Conservation (phyloP, 1,140 invertebrate genomes). For the Antheraea pernyi region DNA sequence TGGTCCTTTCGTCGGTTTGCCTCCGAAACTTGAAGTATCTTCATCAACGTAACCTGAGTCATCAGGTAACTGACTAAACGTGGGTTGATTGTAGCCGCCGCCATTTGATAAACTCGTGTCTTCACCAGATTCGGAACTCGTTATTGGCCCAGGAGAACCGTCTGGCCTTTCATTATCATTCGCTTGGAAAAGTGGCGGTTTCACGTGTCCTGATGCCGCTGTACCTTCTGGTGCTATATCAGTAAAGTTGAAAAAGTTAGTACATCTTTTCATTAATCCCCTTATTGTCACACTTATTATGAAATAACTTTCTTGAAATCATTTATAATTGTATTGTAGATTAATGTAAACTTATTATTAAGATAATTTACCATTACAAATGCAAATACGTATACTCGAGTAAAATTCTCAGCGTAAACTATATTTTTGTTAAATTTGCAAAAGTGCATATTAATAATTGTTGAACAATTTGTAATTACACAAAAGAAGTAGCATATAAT, state of each 20-base stretch:
- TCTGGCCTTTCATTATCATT: slow-evolving; percentile 53
- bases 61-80: slow-evolving; percentile 39
- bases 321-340: no score
- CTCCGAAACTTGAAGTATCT: slow-evolving; percentile 50
- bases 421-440: no score
- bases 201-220: slow-evolving; percentile 77
- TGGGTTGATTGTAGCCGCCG: slow-evolving; percentile 37
- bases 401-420: no score
- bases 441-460: no score
- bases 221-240: slow-evolving; percentile 73
- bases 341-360: no score
- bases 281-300: no score
- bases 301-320: no score
- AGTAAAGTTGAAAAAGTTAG: background rate
- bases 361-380: no score
- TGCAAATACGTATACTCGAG: no score
- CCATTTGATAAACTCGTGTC: slow-evolving; percentile 8
- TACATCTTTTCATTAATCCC: background rate
- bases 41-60: slow-evolving; percentile 51
- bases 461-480: no score
- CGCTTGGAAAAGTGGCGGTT: slow-evolving; percentile 61
- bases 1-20: slow-evolving; percentile 67
- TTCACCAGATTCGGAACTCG: slow-evolving; percentile 8
- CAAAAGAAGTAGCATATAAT: no score
- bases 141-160: slow-evolving; percentile 3